Evolutionary conservation across 2,797 vertebrate species (phyloP).

Genomic region (Ceyx erithaca): DNA sequence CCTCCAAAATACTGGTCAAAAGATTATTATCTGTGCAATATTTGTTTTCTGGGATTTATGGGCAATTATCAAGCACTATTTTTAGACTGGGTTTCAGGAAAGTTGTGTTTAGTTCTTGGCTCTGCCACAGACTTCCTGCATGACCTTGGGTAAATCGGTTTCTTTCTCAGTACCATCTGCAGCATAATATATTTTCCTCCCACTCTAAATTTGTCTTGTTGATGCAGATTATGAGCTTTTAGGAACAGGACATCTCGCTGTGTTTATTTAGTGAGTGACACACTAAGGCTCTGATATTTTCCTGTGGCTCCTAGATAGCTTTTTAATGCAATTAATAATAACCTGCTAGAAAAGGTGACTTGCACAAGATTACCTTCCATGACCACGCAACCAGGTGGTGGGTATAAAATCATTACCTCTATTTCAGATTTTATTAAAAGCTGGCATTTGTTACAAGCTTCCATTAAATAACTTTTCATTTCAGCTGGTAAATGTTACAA

Average conservation of each 20-base stretch:
- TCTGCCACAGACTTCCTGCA: conserved; percentile 56
- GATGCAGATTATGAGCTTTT: neutral
- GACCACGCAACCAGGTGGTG: neutral
- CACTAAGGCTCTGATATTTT: neutral
- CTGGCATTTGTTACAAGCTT: neutral
- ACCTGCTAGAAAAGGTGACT: neutral
- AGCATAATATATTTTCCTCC: conserved; percentile 56
- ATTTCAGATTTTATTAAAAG: neutral
- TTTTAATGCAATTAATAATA: neutral
- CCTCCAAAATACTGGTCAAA: conserved; percentile 18
- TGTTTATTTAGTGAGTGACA: neutral
- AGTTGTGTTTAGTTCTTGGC: conserved; percentile 54
- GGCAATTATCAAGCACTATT: conserved; percentile 34
- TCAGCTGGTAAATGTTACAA: neutral
- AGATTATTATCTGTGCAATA: conserved; percentile 30
- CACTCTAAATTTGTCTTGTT: conserved; percentile 52
- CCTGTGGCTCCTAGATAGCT: neutral
- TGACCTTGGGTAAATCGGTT: conserved; percentile 64
- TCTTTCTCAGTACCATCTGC: conserved; percentile 65
- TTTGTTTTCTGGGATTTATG: conserved; percentile 28
- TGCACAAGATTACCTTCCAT: neutral
- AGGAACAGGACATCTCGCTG: neutral
- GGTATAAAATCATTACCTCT: neutral
- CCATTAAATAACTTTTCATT: neutral
- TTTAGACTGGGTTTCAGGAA: conserved; percentile 45